phyloP scores from a whole-genome alignment of 2,797 vertebrate species.

The Valencia hispanica region DNA sequence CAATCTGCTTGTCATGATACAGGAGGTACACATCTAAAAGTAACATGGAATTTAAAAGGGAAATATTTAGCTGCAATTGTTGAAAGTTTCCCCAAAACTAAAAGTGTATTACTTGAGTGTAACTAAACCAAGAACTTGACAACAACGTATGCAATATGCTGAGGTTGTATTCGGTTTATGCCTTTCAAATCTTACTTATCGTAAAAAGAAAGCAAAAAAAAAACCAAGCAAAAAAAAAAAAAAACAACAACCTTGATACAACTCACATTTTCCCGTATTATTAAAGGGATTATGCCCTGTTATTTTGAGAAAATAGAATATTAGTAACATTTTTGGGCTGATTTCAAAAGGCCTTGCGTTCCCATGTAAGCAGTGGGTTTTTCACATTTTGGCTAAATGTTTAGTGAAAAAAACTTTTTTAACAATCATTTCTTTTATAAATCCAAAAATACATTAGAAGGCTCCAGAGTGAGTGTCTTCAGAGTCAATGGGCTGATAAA shows the following conservation, averaged over 20 bases:
- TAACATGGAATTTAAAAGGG: background rate
- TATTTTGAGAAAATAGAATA: constrained; percentile 36
- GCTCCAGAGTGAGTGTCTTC: constrained; percentile 31
- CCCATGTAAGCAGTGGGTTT: constrained; percentile 34
- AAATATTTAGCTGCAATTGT: constrained; percentile 10
- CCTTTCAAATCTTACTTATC: constrained; percentile 11
- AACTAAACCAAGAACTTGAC: constrained; percentile 11
- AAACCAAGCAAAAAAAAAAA: background rate
- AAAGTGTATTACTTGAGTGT: constrained; percentile 18
- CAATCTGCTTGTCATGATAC: constrained; percentile 10
- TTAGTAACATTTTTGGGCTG: constrained; percentile 52
- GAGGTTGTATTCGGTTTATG: constrained; percentile 37
- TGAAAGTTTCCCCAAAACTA: constrained; percentile 7
- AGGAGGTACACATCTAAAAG: constrained; percentile 17
- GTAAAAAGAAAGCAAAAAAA: background rate
- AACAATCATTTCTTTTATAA: constrained; percentile 3
- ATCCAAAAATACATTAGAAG: constrained; percentile 39
- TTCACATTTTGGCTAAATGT: constrained; percentile 21
- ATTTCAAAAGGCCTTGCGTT: constrained; percentile 60
- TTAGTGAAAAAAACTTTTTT: constrained; percentile 13
- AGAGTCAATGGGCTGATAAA: constrained; percentile 14
- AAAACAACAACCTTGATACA: background rate
- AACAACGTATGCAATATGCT: constrained; percentile 41
- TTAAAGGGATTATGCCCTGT: constrained; percentile 59
- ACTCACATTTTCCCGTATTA: constrained; percentile 13